Percentiles rank a stretch among this genome's conserved stretches.
Conservation (phyloP, 35 echinoderm and acorn worm genomes). For the Holothuria glaberrima region DNA sequence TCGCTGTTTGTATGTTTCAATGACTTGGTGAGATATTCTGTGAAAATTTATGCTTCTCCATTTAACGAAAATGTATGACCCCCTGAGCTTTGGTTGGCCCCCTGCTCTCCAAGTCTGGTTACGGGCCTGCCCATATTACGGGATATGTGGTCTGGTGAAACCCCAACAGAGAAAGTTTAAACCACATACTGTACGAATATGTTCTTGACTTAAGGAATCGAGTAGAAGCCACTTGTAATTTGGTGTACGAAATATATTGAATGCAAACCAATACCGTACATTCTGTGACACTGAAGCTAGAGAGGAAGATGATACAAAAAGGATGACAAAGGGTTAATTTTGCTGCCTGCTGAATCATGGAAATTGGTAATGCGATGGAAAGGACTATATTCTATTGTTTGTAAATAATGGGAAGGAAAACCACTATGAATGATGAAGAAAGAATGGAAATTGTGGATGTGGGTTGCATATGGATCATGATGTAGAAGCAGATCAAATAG, state of each 20-base stretch:
- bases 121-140: conserved; percentile 6
- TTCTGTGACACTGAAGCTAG: neutral
- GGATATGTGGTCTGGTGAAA: neutral
- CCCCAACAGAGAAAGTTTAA: neutral
- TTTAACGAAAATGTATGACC: no score
- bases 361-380: conserved; percentile 34
- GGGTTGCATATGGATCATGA: neutral
- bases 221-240: conserved; percentile 13
- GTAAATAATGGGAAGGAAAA: conserved; percentile 40
- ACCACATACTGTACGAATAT: conserved; percentile 51
- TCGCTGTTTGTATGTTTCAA: no score
- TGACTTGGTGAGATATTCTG: no score
- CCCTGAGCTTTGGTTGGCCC: no score
- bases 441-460: no score
- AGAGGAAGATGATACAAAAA: neutral
- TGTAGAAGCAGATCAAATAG: neutral
- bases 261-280: no score
- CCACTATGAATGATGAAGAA: neutral
- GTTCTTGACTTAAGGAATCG: conserved; percentile 26
- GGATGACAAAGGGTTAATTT: conserved; percentile 31
- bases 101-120: no score
- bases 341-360: neutral
- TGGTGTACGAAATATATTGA: neutral
- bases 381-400: neutral
- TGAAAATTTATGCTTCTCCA: no score